phyloP scores from a whole-genome alignment of 2,113 vertebrate genomes.

The Morone chrysops region DNA sequence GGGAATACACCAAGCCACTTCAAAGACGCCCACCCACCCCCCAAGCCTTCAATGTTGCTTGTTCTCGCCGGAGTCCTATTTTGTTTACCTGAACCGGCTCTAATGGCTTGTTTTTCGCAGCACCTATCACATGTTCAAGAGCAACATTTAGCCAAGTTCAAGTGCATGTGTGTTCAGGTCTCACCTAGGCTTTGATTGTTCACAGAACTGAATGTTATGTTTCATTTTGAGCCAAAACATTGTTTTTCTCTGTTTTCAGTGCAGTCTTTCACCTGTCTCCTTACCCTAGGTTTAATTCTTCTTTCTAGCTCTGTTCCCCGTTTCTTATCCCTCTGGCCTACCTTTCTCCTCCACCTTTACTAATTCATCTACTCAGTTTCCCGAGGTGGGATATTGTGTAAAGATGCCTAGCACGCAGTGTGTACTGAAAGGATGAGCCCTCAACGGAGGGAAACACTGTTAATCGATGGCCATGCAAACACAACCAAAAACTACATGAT shows the following conservation, averaged over 20 bases:
- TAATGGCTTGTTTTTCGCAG: constrained; percentile 81
- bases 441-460: constrained; percentile 1
- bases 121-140: constrained; percentile 70
- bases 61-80: constrained; percentile 80
- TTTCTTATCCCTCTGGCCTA: background rate
- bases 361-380: constrained; percentile 15
- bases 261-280: constrained; percentile 33
- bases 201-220: constrained; percentile 18
- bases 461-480: constrained; percentile 10
- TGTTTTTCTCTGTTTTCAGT: constrained; percentile 15
- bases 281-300: constrained; percentile 19
- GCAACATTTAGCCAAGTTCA: constrained; percentile 78
- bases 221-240: constrained; percentile 28
- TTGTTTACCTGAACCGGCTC: constrained; percentile 83
- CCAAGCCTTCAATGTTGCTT: constrained; percentile 72
- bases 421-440: background rate
- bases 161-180: constrained; percentile 49
- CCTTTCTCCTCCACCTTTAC: constrained; percentile 1
- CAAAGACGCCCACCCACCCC: constrained; percentile 70
- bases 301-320: constrained; percentile 1
- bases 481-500: background rate
- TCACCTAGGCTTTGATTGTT: constrained; percentile 62
- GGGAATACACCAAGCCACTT: constrained; percentile 82
- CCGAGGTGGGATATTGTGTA: constrained; percentile 1
- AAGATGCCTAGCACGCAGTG: constrained; percentile 14